A percentile compares a stretch with the other conserved stretches of the same genome.
Evolutionary conservation across 1,140 invertebrate genomes (phyloP).

Genomic region (Anagrus nilaparvatae): DNA sequence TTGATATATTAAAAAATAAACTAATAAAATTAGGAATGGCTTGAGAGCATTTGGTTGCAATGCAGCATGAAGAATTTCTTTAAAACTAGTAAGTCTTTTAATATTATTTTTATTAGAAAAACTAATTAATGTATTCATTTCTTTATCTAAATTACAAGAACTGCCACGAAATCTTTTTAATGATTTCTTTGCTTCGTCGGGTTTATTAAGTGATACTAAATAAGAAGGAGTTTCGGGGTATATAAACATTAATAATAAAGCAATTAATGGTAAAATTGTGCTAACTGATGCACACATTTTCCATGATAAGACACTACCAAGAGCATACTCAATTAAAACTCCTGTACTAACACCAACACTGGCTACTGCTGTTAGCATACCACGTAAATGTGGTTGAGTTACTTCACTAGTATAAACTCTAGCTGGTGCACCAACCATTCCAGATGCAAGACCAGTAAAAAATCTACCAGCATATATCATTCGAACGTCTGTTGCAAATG

Average conservation of each 20-base stretch:
- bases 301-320: conserved; percentile 52
- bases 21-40: conserved; percentile 51
- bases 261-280: conserved; percentile 45
- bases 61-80: conserved; percentile 48
- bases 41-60: conserved; percentile 52
- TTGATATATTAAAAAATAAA: conserved; percentile 65
- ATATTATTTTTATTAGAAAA: conserved; percentile 55
- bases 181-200: conserved; percentile 50
- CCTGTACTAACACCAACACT: conserved; percentile 54
- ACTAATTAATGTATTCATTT: conserved; percentile 50
- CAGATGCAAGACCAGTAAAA: conserved; percentile 53
- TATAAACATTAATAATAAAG: conserved; percentile 49
- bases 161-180: conserved; percentile 51
- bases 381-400: conserved; percentile 56
- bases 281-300: conserved; percentile 49
- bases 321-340: conserved; percentile 51
- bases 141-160: conserved; percentile 51
- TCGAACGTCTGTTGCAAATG: conserved; percentile 44
- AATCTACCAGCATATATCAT: conserved; percentile 56
- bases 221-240: conserved; percentile 65
- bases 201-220: conserved; percentile 51
- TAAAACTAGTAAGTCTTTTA: conserved; percentile 42
- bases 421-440: conserved; percentile 59
- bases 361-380: conserved; percentile 53
- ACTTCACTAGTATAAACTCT: conserved; percentile 59